A percentile compares a stretch with the other conserved stretches of the same genome.
These are phyloP conservation scores for Hydropsyche tenuis DNA, from an alignment of 1,140 invertebrate genomes.

Conservation along the genomic window DNA sequence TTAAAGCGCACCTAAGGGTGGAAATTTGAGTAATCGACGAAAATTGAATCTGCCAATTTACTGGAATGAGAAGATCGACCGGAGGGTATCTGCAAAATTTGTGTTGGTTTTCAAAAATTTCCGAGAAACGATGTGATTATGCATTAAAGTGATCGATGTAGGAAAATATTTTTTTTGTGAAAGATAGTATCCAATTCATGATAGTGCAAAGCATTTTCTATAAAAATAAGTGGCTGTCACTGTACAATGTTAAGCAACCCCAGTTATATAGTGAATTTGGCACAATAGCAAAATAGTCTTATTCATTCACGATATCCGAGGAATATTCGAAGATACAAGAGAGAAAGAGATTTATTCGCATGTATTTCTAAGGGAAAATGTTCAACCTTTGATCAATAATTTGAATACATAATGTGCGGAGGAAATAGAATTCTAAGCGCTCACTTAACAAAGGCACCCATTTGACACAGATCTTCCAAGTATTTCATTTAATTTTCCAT, in stretches of 20 bases:
- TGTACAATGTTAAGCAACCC: too few species aligned
- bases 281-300: too few species aligned
- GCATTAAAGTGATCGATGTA: too few species aligned
- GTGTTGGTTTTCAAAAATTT: not conserved
- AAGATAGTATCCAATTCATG: not conserved
- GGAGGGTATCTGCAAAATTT: not conserved
- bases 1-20: not conserved
- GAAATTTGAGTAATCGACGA: conserved; percentile 34
- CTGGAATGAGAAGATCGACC: too few species aligned
- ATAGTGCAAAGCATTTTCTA: too few species aligned
- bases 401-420: conserved; percentile 1
- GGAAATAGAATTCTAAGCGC: conserved; percentile 18
- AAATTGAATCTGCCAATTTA: conserved; percentile 18
- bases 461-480: too few species aligned
- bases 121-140: too few species aligned
- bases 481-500: too few species aligned
- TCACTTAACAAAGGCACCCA: conserved; percentile 12
- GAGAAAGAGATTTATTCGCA: conserved; percentile 23
- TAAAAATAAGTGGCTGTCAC: too few species aligned
- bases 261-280: too few species aligned
- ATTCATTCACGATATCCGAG: too few species aligned
- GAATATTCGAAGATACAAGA: too few species aligned
- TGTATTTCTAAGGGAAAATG: conserved; percentile 22
- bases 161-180: not conserved
- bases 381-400: conserved; percentile 34